These are phyloP conservation scores for Aricia artaxerxes DNA, from an alignment of 2,888 invertebrate genomes.

Conservation along the genomic window DNA sequence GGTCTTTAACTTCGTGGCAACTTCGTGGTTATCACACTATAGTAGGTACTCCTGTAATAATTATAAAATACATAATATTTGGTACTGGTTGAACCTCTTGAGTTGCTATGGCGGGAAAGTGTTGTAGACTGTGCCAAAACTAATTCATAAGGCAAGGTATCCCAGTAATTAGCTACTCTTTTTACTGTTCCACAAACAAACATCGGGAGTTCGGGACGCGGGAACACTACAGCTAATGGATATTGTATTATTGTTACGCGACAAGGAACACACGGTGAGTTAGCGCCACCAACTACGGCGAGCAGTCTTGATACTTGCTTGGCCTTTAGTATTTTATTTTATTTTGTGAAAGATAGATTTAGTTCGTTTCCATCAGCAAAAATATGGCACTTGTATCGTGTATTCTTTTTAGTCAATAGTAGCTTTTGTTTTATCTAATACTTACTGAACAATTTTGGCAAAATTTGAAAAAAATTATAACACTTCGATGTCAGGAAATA, in stretches of 20 bases:
- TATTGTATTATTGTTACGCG: conserved; percentile 78
- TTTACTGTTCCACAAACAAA: conserved; percentile 32
- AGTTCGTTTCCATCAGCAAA: too few species aligned
- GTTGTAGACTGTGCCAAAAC: background rate
- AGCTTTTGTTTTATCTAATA: too few species aligned
- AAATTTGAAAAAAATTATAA: too few species aligned
- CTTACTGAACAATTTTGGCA: too few species aligned
- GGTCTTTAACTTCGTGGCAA: too few species aligned
- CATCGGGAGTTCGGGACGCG: conserved; percentile 23
- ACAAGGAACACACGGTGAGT: conserved; percentile 72
- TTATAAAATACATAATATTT: too few species aligned
- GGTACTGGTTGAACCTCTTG: background rate
- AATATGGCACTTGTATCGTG: too few species aligned
- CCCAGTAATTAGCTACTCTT: conserved; percentile 23
- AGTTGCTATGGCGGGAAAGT: background rate
- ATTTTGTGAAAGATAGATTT: too few species aligned
- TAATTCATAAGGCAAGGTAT: background rate
- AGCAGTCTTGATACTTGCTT: conserved; percentile 48
- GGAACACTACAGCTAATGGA: conserved; percentile 76
- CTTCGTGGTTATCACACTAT: too few species aligned
- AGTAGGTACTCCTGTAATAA: too few species aligned
- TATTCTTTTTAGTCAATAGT: too few species aligned
- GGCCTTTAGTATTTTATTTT: background rate
- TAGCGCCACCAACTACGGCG: conserved; percentile 65
- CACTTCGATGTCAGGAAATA: too few species aligned